A percentile compares a stretch with the other conserved stretches of the same genome.
Evolutionary conservation across 2,797 vertebrate species (phyloP).

Genomic region (Tangara arthus): DNA sequence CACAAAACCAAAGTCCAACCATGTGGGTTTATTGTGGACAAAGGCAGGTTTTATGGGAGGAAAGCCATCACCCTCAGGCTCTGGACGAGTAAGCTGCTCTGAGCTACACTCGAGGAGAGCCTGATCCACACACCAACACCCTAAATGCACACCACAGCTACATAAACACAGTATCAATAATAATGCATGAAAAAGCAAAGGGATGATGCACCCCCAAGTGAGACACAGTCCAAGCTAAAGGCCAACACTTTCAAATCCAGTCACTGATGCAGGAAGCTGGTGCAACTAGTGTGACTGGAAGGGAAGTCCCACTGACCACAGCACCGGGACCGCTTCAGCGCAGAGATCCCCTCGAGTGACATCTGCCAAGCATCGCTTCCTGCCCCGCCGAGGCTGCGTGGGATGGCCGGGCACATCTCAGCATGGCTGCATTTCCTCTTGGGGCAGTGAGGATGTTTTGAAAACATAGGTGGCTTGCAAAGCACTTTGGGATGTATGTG

Average conservation of each 20-base stretch:
- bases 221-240: not conserved
- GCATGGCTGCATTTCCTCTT: not conserved
- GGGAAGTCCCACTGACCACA: slow-evolving; percentile 47
- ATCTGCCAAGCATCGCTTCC: slow-evolving; percentile 7
- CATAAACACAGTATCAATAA: not conserved
- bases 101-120: not conserved
- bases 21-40: not conserved
- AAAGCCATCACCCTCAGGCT: not conserved
- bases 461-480: slow-evolving; percentile 46
- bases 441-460: not conserved
- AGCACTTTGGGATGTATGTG: slow-evolving; percentile 4
- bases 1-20: not conserved
- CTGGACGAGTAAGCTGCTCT: not conserved
- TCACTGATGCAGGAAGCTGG: not conserved
- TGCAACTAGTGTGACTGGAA: not conserved
- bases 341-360: slow-evolving; percentile 20
- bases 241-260: not conserved
- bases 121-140: no score
- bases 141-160: not conserved
- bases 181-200: not conserved
- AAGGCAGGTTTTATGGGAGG: not conserved
- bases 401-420: not conserved
- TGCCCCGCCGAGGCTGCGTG: not conserved
- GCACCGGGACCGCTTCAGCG: not conserved
- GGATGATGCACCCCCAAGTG: not conserved